Percentiles rank a stretch among this genome's conserved stretches.
phyloP scores from a whole-genome alignment of 2,888 invertebrate genomes.

The Gnatocerus cornutus region DNA sequence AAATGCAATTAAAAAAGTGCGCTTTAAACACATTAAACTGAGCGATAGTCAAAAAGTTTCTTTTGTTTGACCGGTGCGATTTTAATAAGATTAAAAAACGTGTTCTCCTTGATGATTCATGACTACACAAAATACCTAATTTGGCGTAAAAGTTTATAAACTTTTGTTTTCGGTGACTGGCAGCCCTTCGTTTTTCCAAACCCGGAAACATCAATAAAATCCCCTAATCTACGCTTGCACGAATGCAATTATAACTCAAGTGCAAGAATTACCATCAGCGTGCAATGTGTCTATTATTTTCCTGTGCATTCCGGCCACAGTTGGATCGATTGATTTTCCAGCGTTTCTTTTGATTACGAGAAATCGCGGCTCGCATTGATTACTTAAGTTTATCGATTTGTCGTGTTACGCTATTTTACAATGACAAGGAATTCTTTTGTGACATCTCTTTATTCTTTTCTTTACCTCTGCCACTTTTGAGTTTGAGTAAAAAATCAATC shows the following conservation, averaged over 20 bases:
- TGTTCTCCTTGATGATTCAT: too few species aligned
- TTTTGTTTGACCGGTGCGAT: too few species aligned
- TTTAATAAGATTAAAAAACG: too few species aligned
- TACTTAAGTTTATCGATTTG: slow-evolving; percentile 4
- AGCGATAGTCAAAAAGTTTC: too few species aligned
- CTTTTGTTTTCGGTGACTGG: too few species aligned
- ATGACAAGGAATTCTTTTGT: slow-evolving; percentile 12
- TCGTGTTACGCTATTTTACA: neutral
- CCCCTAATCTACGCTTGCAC: neutral
- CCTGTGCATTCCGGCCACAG: slow-evolving; percentile 16
- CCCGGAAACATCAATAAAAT: slow-evolving; percentile 2
- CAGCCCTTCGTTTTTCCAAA: neutral
- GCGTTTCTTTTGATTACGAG: slow-evolving; percentile 8
- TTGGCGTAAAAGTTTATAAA: too few species aligned
- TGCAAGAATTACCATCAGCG: slow-evolving; percentile 1
- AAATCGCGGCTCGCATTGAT: slow-evolving; percentile 4
- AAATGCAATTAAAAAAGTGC: too few species aligned
- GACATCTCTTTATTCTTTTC: slow-evolving; percentile 19
- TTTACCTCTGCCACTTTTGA: slow-evolving; percentile 34
- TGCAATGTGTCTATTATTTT: slow-evolving; percentile 17
- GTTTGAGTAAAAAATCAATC: slow-evolving; percentile 29
- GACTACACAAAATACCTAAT: too few species aligned
- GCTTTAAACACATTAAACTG: too few species aligned
- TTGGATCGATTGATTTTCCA: slow-evolving; percentile 14
- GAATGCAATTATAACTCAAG: slow-evolving; percentile 1